Evolutionary conservation across 2,113 vertebrate genomes (phyloP), one percentile per base, ranked within the genome.

Genomic region (Dipodomys stephensi): DNA sequence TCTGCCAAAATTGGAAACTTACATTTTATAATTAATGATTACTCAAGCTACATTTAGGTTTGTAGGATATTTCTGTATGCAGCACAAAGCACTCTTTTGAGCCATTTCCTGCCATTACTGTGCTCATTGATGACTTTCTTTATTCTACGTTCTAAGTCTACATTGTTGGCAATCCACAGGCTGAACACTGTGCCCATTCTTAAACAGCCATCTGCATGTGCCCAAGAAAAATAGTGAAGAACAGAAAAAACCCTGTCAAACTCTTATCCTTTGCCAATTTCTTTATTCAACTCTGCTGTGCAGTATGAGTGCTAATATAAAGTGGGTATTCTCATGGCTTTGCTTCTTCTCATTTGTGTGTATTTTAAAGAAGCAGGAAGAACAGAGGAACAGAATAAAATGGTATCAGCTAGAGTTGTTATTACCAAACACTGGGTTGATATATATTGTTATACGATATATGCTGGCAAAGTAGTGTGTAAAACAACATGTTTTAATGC

Each of bases 171-270:
- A 95, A 96, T 95, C 46, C 72, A 81, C 92, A 83, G 85, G 71
- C 81, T 15, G 83, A 97, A 97, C 97, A 96, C 96, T 97, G 96
- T 39, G 39, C 22, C 90, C 96, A 96, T 97, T 97, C 94, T 97
- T 90, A 83, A 85, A 93, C 28, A 95, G 97, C 94, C 97, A 97
- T 97, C 96, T 97, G 97, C 97, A 82, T 96, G 97, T 88, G 95
- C 96, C 95, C 90, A 92, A 68, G 88, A 88, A 88, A 95, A 97
- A 91, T 86, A 80, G 83, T 72, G 65, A 95, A 93, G 97, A 93
- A 97, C 97, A 97, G 95, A 96, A 96, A 96, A 93, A 96, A 96
- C 96, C 76, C 95, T 97, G 94, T 97, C 85, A 96, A 90, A 80
- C 53, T 94, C 93, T 92, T 95, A 83, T 78, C 90, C 94, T 94